Evolutionary conservation across 1,140 invertebrate genomes (phyloP).

Genomic region (Leptonema lineaticorne): DNA sequence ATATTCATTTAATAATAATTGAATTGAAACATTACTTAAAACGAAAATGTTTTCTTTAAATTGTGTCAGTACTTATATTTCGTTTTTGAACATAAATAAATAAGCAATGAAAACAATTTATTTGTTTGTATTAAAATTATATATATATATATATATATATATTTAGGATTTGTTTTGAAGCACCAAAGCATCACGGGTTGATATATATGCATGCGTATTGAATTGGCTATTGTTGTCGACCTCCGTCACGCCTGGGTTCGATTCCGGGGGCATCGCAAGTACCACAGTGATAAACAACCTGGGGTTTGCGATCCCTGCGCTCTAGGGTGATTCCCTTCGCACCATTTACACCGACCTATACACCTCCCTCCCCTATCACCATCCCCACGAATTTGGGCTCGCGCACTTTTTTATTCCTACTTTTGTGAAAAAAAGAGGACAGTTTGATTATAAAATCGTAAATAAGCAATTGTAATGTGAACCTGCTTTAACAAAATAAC

Average conservation of each 20-base stretch:
- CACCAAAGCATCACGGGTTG: neutral
- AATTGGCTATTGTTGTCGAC: constrained; percentile 30
- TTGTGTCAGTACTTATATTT: neutral
- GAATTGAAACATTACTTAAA: neutral
- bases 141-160: neutral
- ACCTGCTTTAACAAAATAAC: too few relatives aligned
- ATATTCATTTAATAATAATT: neutral
- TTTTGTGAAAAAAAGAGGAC: neutral
- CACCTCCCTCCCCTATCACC: too few relatives aligned
- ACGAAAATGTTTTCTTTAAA: neutral
- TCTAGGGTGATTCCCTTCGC: too few relatives aligned
- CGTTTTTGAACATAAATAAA: neutral
- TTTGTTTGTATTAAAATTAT: neutral
- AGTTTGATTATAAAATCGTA: neutral
- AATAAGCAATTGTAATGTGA: neutral
- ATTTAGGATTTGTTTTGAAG: neutral
- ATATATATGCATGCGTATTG: constrained; percentile 21
- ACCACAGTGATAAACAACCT: constrained; percentile 22
- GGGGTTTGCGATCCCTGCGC: constrained; percentile 1
- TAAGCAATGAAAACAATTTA: too few relatives aligned
- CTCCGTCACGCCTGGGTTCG: constrained; percentile 32
- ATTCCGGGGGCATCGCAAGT: constrained; percentile 16
- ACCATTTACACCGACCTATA: too few relatives aligned
- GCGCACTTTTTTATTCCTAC: neutral
- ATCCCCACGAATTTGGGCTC: neutral